A percentile compares a stretch with the other conserved stretches of the same genome.
These are phyloP conservation scores for Dicerorhinus sumatrensis DNA, from an alignment of 2,113 vertebrate genomes.

Conservation along the genomic window DNA sequence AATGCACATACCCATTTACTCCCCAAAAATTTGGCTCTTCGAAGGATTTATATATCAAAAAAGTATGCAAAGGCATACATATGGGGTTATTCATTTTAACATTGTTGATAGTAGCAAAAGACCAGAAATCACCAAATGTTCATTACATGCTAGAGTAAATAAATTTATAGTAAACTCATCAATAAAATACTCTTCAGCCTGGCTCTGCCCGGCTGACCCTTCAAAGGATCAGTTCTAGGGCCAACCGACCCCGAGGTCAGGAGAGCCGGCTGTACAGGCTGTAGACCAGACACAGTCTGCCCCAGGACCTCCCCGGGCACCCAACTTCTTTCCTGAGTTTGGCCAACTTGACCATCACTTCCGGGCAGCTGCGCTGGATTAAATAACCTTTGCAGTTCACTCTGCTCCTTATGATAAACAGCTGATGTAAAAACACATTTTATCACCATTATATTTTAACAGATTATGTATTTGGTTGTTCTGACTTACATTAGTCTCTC, in stretches of 20 bases:
- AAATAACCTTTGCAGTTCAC: background rate
- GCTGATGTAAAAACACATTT: slow-evolving; percentile 1
- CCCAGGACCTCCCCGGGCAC: accelerated
- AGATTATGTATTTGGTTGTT: background rate
- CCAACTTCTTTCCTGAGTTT: background rate
- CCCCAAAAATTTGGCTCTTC: slow-evolving; percentile 14
- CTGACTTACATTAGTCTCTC: background rate
- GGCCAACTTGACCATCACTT: background rate
- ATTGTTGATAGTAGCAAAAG: slow-evolving; percentile 18
- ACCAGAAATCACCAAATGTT: background rate
- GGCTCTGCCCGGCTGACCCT: background rate
- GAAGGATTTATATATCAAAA: slow-evolving; percentile 17
- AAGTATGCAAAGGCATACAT: background rate
- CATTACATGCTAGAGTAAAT: background rate
- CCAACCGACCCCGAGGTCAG: too few relatives aligned
- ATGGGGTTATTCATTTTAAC: background rate
- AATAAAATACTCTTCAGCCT: background rate
- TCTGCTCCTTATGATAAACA: background rate
- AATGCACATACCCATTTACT: background rate
- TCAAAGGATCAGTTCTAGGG: background rate
- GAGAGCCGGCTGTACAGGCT: background rate
- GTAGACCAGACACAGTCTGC: accelerated
- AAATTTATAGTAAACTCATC: background rate
- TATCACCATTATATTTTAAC: background rate
- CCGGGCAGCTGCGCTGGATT: background rate